Conservation (phyloP, 1,140 invertebrate genomes). For the Drosophila repleta region DNA sequence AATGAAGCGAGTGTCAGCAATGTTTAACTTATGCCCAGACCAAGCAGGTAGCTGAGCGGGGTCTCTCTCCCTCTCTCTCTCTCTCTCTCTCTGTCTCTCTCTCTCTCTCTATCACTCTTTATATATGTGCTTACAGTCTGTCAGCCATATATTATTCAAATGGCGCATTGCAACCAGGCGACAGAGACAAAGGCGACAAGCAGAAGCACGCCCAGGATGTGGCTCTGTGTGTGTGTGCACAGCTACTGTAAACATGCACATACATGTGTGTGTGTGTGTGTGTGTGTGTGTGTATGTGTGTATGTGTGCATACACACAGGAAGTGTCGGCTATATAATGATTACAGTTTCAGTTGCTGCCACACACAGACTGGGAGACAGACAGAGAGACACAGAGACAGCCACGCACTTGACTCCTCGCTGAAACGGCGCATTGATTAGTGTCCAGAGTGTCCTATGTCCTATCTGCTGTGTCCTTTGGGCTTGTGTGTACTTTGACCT, state of each 20-base stretch:
- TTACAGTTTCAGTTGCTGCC: constrained; percentile 34
- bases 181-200: constrained; percentile 29
- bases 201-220: background rate
- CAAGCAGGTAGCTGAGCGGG: constrained; percentile 14
- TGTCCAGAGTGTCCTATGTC: constrained; percentile 28
- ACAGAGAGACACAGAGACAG: background rate
- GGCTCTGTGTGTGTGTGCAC: constrained; percentile 25
- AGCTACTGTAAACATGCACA: constrained; percentile 41
- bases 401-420: constrained; percentile 29
- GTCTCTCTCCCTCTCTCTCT: background rate
- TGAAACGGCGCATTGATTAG: constrained; percentile 52
- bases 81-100: too few species aligned
- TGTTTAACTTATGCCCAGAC: constrained; percentile 61
- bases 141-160: constrained; percentile 67
- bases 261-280: constrained; percentile 29
- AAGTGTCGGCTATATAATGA: constrained; percentile 51
- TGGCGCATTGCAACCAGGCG: constrained; percentile 58
- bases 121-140: constrained; percentile 11
- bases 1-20: constrained; percentile 80
- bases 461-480: background rate
- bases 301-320: constrained; percentile 19
- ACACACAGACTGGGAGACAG: background rate
- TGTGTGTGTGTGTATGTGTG: constrained; percentile 26
- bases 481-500: constrained; percentile 2
- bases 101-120: too few species aligned